Base-by-base conservation (phyloP, 1,140 invertebrate genomes). In the Physella acuta region DNA sequence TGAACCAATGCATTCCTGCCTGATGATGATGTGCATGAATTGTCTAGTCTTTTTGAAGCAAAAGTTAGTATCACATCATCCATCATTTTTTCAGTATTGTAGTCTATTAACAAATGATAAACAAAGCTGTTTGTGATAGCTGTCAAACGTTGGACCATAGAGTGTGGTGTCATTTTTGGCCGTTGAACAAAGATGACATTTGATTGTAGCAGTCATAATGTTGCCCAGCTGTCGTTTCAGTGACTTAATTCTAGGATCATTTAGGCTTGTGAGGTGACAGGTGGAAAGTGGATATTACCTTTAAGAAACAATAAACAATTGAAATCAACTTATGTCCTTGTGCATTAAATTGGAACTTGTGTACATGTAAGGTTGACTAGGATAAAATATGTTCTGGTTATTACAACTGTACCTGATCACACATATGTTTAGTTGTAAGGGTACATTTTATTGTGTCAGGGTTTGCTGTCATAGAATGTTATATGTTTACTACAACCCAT, bases 391-490 rank as follows among this genome's bases (percentile, higher is more conserved):
- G n/a, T n/a, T n/a, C n/a, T n/a, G n/a, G n/a, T n/a, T n/a, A n/a
- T n/a, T n/a, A n/a, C n/a, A n/a, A n/a, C n/a, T n/a, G 8, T 55
- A 63, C 60, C 60, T 64, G 34, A 52, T 49, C 49, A 53, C 28
- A 64, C 49, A 64, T 53, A 64, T 64, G 62, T 64, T 51, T 0
- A 52, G 34, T 1, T 63, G 60, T 49, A 51, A 63, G 30, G 60
- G 3, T 49, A 28, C 36, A 28, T 64, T 1, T 53, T 60, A 4
- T 64, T 64, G n/a, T 30, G 5, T 44, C 20, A 11, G 20, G 20
- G 8, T 44, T 44, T 44, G 39, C 20, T 11, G 20, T 55, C 28
- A 55, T 14, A 14, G 5, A 14, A 14, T 55, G 53, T 55, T 55
- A 30, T 24, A 5, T 20, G 53, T 20, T 24, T 24, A 14, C 28